Evolutionary conservation across 2,797 vertebrate genomes (phyloP).

Genomic region (Anolis apletophallus): DNA sequence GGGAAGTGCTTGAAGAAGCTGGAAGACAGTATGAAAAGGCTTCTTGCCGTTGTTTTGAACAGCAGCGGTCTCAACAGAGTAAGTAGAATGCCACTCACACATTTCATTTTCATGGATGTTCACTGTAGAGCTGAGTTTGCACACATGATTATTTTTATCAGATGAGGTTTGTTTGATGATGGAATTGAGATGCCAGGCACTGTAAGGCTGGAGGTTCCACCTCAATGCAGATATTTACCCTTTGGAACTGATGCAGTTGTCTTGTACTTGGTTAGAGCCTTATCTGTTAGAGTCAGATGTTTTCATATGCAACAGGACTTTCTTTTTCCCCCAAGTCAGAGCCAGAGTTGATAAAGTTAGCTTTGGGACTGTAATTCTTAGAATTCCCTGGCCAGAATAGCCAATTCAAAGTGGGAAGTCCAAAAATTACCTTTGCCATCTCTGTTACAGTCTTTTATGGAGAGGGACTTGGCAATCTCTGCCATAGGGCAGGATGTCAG

Average conservation of each 20-base stretch:
- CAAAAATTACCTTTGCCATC: neutral
- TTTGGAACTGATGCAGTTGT: neutral
- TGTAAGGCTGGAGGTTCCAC: neutral
- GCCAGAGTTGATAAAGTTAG: too few relatives aligned
- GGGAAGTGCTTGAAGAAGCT: constrained; percentile 78
- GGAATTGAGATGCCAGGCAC: neutral
- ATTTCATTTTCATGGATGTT: neutral
- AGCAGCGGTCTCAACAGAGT: constrained; percentile 76
- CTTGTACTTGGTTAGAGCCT: neutral
- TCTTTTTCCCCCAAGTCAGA: too few relatives aligned
- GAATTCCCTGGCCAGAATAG: too few relatives aligned
- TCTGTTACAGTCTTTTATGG: neutral
- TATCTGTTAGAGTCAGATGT: neutral
- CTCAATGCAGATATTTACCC: neutral
- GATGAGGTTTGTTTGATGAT: neutral
- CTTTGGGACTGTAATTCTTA: too few relatives aligned
- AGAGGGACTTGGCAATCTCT: neutral
- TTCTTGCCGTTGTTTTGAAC: constrained; percentile 76
- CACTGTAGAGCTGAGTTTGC: neutral
- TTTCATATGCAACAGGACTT: too few relatives aligned
- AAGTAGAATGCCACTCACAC: constrained; percentile 62
- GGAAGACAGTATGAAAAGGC: constrained; percentile 78
- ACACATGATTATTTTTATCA: neutral
- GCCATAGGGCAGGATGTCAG: neutral
- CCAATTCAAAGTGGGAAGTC: too few relatives aligned